Evolutionary conservation across 2,113 vertebrate genomes (phyloP), one percentile per base, ranked within the genome.

Genomic region (Falcunculus frontatus): DNA sequence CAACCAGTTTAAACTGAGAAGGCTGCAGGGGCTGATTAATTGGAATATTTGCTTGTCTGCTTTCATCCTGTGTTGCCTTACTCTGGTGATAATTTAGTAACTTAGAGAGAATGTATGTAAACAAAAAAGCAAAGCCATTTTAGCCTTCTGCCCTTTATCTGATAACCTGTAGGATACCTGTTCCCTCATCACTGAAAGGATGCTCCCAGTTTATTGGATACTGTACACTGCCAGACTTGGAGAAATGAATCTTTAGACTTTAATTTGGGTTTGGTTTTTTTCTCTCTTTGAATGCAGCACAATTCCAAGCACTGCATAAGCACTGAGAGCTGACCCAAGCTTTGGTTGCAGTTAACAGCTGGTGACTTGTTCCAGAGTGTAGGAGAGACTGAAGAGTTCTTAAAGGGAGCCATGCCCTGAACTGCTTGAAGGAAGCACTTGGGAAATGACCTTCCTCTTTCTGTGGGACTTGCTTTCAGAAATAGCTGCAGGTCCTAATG

Each of bases 341-440:
- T 26, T 16, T 29, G 55, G 1, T 2, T 13, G 35, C 64, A 59
- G 47, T 25, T 16, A 6, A 5, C 21, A 12, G 52, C 41, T 63
- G 53, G 3, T 23, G 25, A 10, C 37, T 42, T 15, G 12, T 23
- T 4, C 18, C 29, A 7, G 37, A 10, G 64, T 2, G 3, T 0
- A 5, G 46, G 53, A 49, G 16, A 67, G 37, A 16, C 53, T 4
- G 7, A 46, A 14, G 33, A 5, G 25, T 7, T 30, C 52, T 26
- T 6, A 0, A 17, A 29, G 35, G 39, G 39, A 49, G 4, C 39
- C 5, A 0, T 42, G 56, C 23, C 53, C 63, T 27, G 44, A 60
- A 1, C 35, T 32, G 56, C 35, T 49, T 19, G n/a, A 42, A 35
- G 72, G 75, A 68, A 79, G 33, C 32, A 7, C 50, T 11, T 25